Conservation (phyloP, 2,888 invertebrate genomes). For the Microplitis manilae region DNA sequence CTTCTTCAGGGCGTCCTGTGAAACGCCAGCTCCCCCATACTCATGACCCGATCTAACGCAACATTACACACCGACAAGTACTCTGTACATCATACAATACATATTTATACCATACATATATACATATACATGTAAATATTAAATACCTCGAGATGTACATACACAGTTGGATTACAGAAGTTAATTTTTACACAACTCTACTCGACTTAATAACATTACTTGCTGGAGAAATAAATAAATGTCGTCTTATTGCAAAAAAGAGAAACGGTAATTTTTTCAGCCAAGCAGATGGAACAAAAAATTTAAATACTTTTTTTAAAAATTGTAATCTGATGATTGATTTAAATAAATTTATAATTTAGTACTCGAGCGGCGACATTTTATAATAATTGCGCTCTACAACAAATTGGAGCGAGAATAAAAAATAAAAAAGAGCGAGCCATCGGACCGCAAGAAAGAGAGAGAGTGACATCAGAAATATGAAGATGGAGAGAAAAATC, state of each 20-base stretch:
- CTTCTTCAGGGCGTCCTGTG: constrained; percentile 38
- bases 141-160: constrained; percentile 16
- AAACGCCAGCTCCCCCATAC: constrained; percentile 39
- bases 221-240: constrained; percentile 2
- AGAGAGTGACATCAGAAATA: constrained; percentile 17
- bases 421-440: constrained; percentile 13
- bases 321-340: neutral
- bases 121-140: neutral
- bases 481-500: constrained; percentile 20
- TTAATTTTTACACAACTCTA: neutral
- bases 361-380: neutral
- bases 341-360: too few relatives aligned
- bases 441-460: neutral
- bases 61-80: constrained; percentile 18
- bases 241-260: neutral
- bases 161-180: constrained; percentile 32
- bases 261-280: neutral
- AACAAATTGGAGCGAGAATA: constrained; percentile 33
- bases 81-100: neutral
- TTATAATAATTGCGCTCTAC: neutral
- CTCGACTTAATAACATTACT: neutral
- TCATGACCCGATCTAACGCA: constrained; percentile 41
- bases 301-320: neutral
- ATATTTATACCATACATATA: neutral
- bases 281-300: neutral